Percentiles rank a stretch among this genome's conserved stretches.
These are phyloP conservation scores for Zelleria hepariella DNA, from an alignment of 2,888 invertebrate species.

Conservation along the genomic window DNA sequence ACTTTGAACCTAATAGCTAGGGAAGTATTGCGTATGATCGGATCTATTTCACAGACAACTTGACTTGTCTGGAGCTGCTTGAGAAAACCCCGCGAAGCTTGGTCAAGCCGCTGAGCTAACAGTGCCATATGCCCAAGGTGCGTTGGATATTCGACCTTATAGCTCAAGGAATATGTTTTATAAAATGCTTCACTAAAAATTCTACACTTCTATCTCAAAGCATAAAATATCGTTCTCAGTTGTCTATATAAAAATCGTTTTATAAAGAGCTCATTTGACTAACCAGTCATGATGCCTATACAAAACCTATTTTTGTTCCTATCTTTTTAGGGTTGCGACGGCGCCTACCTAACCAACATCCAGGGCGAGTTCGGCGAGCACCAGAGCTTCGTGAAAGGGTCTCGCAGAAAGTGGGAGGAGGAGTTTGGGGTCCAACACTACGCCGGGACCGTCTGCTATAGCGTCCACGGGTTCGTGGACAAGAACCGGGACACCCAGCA, in stretches of 20 bases:
- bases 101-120: conserved; percentile 88
- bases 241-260: not conserved
- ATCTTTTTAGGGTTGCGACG: conserved; percentile 79
- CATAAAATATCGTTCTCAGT: too few species aligned
- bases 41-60: conserved; percentile 93
- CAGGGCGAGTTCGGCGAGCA: conserved; percentile 90
- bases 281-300: too few species aligned
- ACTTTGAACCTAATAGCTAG: not conserved
- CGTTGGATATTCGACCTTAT: too few species aligned
- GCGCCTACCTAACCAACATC: conserved; percentile 88
- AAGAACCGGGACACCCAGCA: conserved; percentile 95
- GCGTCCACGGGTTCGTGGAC: conserved; percentile 85
- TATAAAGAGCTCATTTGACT: too few species aligned
- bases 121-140: conserved; percentile 93
- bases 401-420: conserved; percentile 89
- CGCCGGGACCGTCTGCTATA: conserved; percentile 89
- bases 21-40: too few species aligned
- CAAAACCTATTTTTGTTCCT: too few species aligned
- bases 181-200: too few species aligned
- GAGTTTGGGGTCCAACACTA: conserved; percentile 93
- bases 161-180: too few species aligned
- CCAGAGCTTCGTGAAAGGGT: conserved; percentile 87
- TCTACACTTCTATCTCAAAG: too few species aligned
- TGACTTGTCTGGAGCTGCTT: conserved; percentile 88
- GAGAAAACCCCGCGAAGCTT: conserved; percentile 93